Conservation (phyloP, 2,113 vertebrate genomes). For the Eurystomus gularis region DNA sequence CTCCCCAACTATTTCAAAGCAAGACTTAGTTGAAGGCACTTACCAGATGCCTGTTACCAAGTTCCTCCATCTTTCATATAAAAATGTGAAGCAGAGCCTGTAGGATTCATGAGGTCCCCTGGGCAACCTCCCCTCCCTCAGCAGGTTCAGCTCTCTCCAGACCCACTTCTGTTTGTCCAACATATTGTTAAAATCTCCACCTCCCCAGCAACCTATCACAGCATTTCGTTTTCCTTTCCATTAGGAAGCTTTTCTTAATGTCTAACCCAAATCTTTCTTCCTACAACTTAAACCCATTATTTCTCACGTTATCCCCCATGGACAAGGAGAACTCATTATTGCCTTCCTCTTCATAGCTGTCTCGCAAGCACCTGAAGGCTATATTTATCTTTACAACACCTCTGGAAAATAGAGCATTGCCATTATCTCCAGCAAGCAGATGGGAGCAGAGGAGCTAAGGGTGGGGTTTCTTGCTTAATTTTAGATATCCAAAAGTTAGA, state of each 20-base stretch:
- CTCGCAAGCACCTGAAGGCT: neutral
- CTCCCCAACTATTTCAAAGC: neutral
- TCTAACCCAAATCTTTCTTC: neutral
- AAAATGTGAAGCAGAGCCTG: neutral
- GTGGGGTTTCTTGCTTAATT: neutral
- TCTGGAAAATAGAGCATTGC: neutral
- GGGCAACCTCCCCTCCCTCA: too few species aligned
- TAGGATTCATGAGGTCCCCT: neutral
- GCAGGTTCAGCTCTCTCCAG: neutral
- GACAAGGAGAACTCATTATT: neutral
- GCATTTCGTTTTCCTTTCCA: neutral
- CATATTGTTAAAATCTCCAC: neutral
- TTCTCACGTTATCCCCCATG: neutral
- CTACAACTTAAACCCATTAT: neutral
- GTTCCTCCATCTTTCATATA: neutral
- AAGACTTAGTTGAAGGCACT: neutral
- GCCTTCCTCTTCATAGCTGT: neutral
- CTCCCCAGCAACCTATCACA: neutral
- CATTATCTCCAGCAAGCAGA: neutral
- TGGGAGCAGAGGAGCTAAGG: neutral
- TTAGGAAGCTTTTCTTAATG: neutral
- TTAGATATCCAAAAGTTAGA: neutral
- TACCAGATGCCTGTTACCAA: neutral
- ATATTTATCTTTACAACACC: neutral
- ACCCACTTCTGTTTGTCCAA: neutral